Conservation (phyloP, 2,797 vertebrate genomes). For the Liparis tanakae region DNA sequence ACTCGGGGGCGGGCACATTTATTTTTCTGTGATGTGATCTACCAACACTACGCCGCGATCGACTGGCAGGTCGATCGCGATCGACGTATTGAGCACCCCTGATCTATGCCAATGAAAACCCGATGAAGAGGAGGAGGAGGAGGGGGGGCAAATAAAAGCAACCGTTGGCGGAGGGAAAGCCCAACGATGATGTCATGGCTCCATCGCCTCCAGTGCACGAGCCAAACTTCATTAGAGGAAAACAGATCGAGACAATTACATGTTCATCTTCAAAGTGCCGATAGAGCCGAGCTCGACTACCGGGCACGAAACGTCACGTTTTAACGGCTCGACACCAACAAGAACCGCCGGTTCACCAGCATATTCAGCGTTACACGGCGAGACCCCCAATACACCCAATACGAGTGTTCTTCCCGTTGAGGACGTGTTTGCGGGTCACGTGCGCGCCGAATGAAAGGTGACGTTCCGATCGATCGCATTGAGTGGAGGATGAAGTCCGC, state of each 20-base stretch:
- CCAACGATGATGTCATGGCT: conserved; percentile 73
- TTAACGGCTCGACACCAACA: not conserved
- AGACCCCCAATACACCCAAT: not conserved
- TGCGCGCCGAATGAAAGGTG: not conserved
- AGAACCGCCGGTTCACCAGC: not conserved
- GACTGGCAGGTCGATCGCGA: no score
- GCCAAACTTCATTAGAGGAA: conserved; percentile 47
- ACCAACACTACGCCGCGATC: no score
- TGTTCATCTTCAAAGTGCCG: not conserved
- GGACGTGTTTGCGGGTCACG: not conserved
- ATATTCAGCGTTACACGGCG: not conserved
- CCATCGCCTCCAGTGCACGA: not conserved
- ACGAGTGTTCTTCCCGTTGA: not conserved
- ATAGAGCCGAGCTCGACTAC: not conserved
- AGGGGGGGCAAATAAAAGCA: conserved; percentile 43
- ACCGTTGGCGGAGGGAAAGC: conserved; percentile 61
- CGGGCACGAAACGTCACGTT: conserved; percentile 8
- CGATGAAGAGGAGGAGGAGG: no score
- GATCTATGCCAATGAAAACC: no score
- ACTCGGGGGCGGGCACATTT: no score
- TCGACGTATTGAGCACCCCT: no score
- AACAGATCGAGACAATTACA: conserved; percentile 5
- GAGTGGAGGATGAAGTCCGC: not conserved
- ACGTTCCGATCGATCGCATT: not conserved
- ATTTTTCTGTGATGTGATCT: no score